A percentile compares a stretch with the other conserved stretches of the same genome.
Conservation (phyloP, 2,797 vertebrate species). For the Rhinophrynus dorsalis region DNA sequence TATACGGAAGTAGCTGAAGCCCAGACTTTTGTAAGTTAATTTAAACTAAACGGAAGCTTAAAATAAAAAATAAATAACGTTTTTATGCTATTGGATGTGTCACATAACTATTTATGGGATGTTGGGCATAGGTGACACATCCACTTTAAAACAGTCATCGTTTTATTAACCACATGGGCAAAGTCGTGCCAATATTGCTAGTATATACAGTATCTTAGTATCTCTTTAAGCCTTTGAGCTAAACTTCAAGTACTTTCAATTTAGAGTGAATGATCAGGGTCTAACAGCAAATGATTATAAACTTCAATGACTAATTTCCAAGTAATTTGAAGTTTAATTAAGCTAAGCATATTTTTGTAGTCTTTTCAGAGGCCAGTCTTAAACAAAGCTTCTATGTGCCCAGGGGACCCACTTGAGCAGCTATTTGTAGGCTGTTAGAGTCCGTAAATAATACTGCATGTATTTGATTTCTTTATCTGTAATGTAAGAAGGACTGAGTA, state of each 20-base stretch:
- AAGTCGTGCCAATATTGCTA: no score
- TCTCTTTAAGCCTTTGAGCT: no score
- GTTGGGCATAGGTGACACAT: no score
- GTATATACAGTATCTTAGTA: no score
- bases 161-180: no score
- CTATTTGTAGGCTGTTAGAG: constrained; percentile 63
- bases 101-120: no score
- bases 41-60: no score
- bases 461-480: constrained; percentile 66
- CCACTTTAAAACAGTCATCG: no score
- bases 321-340: constrained; percentile 56
- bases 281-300: constrained; percentile 58
- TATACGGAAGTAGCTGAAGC: no score
- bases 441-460: constrained; percentile 72
- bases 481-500: constrained; percentile 62
- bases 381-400: constrained; percentile 62
- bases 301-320: constrained; percentile 57
- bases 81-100: no score
- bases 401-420: constrained; percentile 63
- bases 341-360: constrained; percentile 54
- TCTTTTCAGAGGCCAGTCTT: constrained; percentile 63
- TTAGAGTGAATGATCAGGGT: constrained; percentile 59
- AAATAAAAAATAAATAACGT: no score
- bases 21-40: no score
- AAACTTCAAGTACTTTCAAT: constrained; percentile 23